These are phyloP conservation scores for Vultur gryphus DNA, from an alignment of 2,797 vertebrate species.

Conservation along the genomic window DNA sequence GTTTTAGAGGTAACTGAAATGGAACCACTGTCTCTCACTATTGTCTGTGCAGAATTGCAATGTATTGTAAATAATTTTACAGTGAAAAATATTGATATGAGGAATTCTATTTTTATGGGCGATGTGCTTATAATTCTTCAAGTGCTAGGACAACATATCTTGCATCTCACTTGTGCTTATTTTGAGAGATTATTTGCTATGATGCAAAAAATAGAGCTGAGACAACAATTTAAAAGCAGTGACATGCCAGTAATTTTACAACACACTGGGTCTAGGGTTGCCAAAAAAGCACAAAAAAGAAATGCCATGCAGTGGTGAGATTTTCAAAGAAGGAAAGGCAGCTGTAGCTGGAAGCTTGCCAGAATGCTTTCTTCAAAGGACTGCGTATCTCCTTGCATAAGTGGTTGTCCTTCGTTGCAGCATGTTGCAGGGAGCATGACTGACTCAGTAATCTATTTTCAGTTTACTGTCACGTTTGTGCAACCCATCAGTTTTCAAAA, in stretches of 20 bases:
- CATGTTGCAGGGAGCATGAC: not conserved
- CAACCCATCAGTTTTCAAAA: not conserved
- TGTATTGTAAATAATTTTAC: not conserved
- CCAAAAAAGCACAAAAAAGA: not conserved
- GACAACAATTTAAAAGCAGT: slow-evolving; percentile 28
- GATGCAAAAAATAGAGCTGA: slow-evolving; percentile 44
- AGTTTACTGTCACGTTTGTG: not conserved
- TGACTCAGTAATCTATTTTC: not conserved
- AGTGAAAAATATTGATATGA: not conserved
- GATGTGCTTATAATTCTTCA: slow-evolving; percentile 52
- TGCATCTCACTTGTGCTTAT: slow-evolving; percentile 19
- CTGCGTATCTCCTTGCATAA: not conserved
- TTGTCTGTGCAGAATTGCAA: not conserved
- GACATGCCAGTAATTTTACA: slow-evolving; percentile 21
- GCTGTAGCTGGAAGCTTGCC: not conserved
- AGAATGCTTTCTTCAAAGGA: not conserved
- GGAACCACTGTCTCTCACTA: not conserved
- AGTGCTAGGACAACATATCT: slow-evolving; percentile 24
- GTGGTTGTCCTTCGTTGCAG: not conserved
- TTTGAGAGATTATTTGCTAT: slow-evolving; percentile 48
- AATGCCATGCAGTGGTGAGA: not conserved
- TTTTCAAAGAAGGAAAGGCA: slow-evolving; percentile 29
- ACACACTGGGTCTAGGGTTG: not conserved
- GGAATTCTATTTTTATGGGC: slow-evolving; percentile 50
- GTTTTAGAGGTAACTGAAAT: not conserved